Evolutionary conservation across 2,113 vertebrate genomes (phyloP), one percentile per base, ranked within the genome.

Genomic region (human): DNA sequence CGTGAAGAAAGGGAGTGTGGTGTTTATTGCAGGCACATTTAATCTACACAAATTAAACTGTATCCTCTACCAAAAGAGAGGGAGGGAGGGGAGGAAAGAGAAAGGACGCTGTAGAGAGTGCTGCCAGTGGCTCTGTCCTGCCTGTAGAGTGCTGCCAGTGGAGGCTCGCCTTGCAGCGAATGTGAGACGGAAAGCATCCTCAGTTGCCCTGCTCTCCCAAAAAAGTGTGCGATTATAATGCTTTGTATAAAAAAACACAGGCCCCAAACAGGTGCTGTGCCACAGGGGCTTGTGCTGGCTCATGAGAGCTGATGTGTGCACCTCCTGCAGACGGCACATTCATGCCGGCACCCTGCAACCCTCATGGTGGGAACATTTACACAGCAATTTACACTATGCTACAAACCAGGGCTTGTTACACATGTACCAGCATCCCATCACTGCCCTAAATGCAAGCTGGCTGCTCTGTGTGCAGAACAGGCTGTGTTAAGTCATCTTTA

Each of bases 361-460:
- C 13, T 13, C 3, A 0, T 5, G 1, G 18, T 3, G 2, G 13
- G 64, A 30, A 5, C 27, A 1, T 18, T 20, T 40, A n/a, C 55
- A 64, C 7, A 0, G 43, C 35, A 55, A 25, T 2, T 43, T 18
- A 66, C 55, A 43, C 3, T 12, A 22, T 1, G 0, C 57, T 32
- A 2, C 5, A 10, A 52, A 27, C 25, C 38, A 32, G 48, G 45
- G 32, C 50, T n/a, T 27, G 6, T 30, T 55, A 78, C 10, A 16
- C 32, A 8, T 14, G 22, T 12, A 8, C 50, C 85, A 68, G 43
- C 22, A 27, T 11, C 5, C 8, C 13, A 4, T 6, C 13, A 4
- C 48, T 35, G 4, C 22, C 57, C 6, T 0, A 43, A 50, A 70
- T 17, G 25, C 68, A 14, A 11, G 18, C 2, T 14, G 11, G 40